phyloP scores from a whole-genome alignment of 2,888 invertebrate genomes.

The Agapostemon virescens region DNA sequence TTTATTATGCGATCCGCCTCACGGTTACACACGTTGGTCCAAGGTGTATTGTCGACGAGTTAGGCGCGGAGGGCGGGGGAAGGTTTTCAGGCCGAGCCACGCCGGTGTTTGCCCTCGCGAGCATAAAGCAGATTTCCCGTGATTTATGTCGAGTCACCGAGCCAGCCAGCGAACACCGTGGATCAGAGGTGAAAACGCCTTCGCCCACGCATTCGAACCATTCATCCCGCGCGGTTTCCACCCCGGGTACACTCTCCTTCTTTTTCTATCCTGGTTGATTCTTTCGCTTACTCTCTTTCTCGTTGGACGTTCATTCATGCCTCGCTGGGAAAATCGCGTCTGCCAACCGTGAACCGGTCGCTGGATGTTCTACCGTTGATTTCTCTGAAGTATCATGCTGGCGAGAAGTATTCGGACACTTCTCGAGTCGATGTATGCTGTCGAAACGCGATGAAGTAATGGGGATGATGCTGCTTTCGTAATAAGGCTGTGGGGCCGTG shows the following conservation, averaged over 20 bases:
- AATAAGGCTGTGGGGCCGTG: not conserved
- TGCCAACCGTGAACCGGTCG: slow-evolving; percentile 24
- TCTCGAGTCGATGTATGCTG: not conserved
- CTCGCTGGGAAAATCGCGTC: slow-evolving; percentile 50
- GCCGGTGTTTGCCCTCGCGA: slow-evolving; percentile 64
- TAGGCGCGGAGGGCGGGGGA: slow-evolving; percentile 71
- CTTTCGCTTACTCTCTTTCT: not conserved
- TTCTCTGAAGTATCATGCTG: slow-evolving; percentile 5
- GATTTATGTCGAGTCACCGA: slow-evolving; percentile 76
- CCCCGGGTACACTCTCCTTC: slow-evolving; percentile 12
- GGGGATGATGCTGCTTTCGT: not conserved
- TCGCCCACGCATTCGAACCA: slow-evolving; percentile 58
- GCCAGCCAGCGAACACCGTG: slow-evolving; percentile 38
- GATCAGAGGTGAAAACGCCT: slow-evolving; percentile 63
- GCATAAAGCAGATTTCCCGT: slow-evolving; percentile 73
- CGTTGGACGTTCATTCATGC: slow-evolving; percentile 66
- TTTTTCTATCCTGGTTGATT: not conserved
- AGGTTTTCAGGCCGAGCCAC: slow-evolving; percentile 69
- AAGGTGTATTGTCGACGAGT: slow-evolving; percentile 62
- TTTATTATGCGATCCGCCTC: slow-evolving; percentile 66
- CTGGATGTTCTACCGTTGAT: slow-evolving; percentile 3
- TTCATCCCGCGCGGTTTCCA: slow-evolving; percentile 66
- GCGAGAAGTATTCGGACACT: slow-evolving; percentile 3
- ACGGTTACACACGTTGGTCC: slow-evolving; percentile 51
- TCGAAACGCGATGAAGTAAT: not conserved